These are phyloP conservation scores for Fratercula arctica DNA, from an alignment of 2,797 vertebrate species.

Conservation along the genomic window DNA sequence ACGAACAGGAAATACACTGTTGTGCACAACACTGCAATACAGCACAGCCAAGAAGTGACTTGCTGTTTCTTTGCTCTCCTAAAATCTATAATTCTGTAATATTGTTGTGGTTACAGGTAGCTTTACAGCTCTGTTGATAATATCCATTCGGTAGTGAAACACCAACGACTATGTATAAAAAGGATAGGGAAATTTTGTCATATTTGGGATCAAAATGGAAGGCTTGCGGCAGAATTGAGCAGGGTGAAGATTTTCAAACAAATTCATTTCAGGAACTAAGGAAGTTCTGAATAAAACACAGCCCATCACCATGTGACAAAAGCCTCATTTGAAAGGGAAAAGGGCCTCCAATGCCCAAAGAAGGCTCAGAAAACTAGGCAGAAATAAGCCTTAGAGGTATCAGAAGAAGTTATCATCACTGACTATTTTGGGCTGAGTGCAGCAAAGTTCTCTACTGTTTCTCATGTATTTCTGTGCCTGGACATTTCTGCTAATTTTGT, in stretches of 20 bases:
- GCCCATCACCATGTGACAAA: neutral
- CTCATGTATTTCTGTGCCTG: neutral
- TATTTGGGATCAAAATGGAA: neutral
- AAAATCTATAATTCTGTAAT: constrained; percentile 9
- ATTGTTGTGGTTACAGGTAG: neutral
- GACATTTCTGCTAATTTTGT: neutral
- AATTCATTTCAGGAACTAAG: neutral
- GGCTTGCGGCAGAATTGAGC: neutral
- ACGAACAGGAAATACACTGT: neutral
- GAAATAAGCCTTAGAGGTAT: neutral
- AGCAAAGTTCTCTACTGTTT: neutral
- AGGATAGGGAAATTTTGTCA: neutral
- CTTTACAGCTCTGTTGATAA: neutral
- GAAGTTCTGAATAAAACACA: neutral
- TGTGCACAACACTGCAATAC: neutral
- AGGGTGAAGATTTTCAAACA: neutral
- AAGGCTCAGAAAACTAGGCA: neutral
- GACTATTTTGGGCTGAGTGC: neutral
- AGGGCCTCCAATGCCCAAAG: neutral
- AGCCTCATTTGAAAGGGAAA: neutral
- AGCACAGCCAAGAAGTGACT: neutral
- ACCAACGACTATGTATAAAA: neutral
- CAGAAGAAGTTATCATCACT: neutral
- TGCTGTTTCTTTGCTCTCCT: constrained; percentile 4
- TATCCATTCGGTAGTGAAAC: neutral